Evolutionary conservation across 2,888 invertebrate genomes (phyloP), one percentile per base, ranked within the genome.

Genomic region (Rhodophaea formosa): DNA sequence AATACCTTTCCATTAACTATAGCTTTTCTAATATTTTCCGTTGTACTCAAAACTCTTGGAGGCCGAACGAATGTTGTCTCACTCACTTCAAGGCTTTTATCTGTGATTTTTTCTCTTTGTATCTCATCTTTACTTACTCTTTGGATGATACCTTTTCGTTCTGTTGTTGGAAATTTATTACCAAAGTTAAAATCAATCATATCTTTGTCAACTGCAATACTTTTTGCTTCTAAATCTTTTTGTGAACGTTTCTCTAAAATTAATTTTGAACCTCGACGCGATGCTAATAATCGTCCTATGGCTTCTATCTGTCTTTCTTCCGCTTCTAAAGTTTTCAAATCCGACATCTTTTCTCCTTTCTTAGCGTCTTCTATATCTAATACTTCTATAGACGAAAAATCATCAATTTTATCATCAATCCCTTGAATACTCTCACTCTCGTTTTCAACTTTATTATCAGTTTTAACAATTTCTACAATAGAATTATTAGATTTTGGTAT

Each of bases 281-380:
- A 81, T 1, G 90, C 90, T 63, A 92, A 56, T 14, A 91, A 72
- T 61, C 91, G 79, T 0, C 92, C 92, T 23, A 92, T 89, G 29
- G 86, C 91, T 71, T 92, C 92, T 43, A 92, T 92, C 65, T 92
- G 92, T 54, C 78, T 81, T 56, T 91, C 92, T 72, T 92, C 92
- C 0, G 91, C 91, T 68, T 91, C 86, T 51, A 91, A 72, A 46
- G 85, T 85, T 71, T 85, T 92, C 1, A 84, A 65, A 65, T 89
- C 80, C 0, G 86, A 67, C 56, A 74, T 57, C 61, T 86, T 91
- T 1, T 88, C 87, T 0, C 76, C 77, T 64, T 68, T 71, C 57
- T 83, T 85, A 0, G 78, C 75, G 51, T 91, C 91, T 69, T 91
- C 89, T 46, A 92, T 76, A 43, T 91, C 84, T 14, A 88, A 70